Evolutionary conservation across 2,888 invertebrate species (phyloP), one percentile per base, ranked within the genome.

Genomic region (Cantharis rustica): DNA sequence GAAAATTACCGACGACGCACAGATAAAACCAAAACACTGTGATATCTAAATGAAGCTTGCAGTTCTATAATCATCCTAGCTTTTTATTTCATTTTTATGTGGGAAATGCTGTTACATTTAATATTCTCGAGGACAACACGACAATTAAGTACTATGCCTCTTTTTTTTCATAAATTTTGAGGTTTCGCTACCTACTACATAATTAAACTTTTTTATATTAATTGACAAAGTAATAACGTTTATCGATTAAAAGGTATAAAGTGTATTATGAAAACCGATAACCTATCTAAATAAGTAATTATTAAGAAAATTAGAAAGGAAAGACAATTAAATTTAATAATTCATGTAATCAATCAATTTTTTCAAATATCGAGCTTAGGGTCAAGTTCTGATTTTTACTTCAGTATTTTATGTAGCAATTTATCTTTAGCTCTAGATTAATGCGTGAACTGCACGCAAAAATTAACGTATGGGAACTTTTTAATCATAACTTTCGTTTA

Each of bases 21-120:
- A 75, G 75, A 75, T 75, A 75, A 71, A 31, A 73, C 26, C 62
- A 68, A 66, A 66, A 66, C 17, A 47, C 47, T 47, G 47, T 47
- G 47, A 47, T 47, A 47, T 47, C 47, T 47, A 47, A 47, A 47
- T 47, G 47, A 47, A 47, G 47, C 47, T 47, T n/a, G 13, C 47
- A 47, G 13, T 47, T 47, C 47, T n/a, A n/a, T 47, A 47, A 47
- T 47, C 47, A n/a, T 47, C 7, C n/a, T 7, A 5, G n/a, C 7
- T 7, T n/a, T 47, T 47, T 47, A 47, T n/a, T 47, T 47, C 5
- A 0, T n/a, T 47, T 47, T n/a, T 47, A n/a, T n/a, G 7, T 47
- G 47, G 47, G 47, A n/a, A 47, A n/a, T n/a, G n/a, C n/a, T 47
- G n/a, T 47, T 47, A n/a, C 5, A 47, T 47, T 47, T 13, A 13